A percentile compares a stretch with the other conserved stretches of the same genome.
These are phyloP conservation scores for Adelphocoris suturalis DNA, from an alignment of 2,888 invertebrate species.

Conservation along the genomic window DNA sequence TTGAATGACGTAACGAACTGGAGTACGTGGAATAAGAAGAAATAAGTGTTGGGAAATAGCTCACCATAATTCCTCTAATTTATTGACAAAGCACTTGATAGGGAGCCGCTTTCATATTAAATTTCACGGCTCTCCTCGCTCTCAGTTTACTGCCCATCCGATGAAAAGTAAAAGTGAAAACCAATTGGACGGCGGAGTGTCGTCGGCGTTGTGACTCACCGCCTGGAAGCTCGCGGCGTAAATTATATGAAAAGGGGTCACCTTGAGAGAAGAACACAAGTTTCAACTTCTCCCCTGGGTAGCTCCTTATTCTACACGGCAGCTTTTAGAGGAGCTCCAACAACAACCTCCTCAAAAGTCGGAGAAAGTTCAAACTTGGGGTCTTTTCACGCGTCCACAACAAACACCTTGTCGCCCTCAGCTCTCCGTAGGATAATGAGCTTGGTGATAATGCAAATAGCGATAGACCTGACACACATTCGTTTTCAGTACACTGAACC, in stretches of 20 bases:
- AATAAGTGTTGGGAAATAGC: too few relatives aligned
- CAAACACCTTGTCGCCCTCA: slow-evolving; percentile 13
- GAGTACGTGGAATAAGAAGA: too few relatives aligned
- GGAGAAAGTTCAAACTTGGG: slow-evolving; percentile 7
- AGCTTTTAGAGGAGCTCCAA: slow-evolving; percentile 7
- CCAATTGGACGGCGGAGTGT: background rate
- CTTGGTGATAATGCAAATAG: background rate
- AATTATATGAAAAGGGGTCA: slow-evolving; percentile 33
- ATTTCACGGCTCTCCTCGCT: too few relatives aligned
- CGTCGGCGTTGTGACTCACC: background rate
- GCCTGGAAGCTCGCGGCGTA: slow-evolving; percentile 6
- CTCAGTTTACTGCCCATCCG: background rate
- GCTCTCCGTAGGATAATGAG: background rate
- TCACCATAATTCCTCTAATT: too few relatives aligned
- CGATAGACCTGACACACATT: background rate
- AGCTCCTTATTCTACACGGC: background rate
- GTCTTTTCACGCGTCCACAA: slow-evolving; percentile 9
- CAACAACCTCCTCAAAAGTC: background rate
- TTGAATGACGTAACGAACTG: too few relatives aligned
- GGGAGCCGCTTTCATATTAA: too few relatives aligned
- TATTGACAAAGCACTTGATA: too few relatives aligned
- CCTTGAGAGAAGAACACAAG: slow-evolving; percentile 23
- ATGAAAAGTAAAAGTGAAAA: slow-evolving; percentile 11
- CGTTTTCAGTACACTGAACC: background rate
- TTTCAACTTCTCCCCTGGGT: background rate